Evolutionary conservation across 2,888 invertebrate genomes (phyloP).

Genomic region (Agrotis segetum): DNA sequence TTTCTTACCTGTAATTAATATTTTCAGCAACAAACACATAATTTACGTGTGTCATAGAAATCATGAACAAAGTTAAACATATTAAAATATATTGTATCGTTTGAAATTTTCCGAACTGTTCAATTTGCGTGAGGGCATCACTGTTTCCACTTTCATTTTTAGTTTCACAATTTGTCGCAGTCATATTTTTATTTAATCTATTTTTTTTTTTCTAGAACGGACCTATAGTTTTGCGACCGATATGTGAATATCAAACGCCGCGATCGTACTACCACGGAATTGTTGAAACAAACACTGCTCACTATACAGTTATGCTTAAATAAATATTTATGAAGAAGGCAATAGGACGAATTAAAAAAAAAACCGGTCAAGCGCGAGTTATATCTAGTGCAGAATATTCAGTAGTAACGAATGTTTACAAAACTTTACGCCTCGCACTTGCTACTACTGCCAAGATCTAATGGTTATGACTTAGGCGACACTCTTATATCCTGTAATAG

Average conservation of each 20-base stretch:
- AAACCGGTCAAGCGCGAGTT: slow-evolving; percentile 29
- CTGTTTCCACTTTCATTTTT: slow-evolving; percentile 46
- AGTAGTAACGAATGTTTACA: slow-evolving; percentile 27
- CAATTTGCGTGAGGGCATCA: slow-evolving; percentile 65
- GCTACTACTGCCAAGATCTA: slow-evolving; percentile 4
- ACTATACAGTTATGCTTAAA: slow-evolving; percentile 42
- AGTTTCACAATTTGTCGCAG: slow-evolving; percentile 28
- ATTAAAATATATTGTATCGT: slow-evolving; percentile 78
- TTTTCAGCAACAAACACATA: slow-evolving; percentile 84
- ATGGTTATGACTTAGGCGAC: slow-evolving; percentile 12
- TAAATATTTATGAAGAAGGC: slow-evolving; percentile 42
- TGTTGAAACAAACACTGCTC: slow-evolving; percentile 39
- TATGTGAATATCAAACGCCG: slow-evolving; percentile 38
- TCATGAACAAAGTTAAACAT: slow-evolving; percentile 77
- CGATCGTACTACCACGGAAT: slow-evolving; percentile 44
- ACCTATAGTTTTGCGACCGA: slow-evolving; percentile 18
- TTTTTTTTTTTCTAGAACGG: not conserved
- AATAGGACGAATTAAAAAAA: slow-evolving; percentile 22
- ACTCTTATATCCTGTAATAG: slow-evolving; percentile 22
- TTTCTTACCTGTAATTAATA: slow-evolving; percentile 78
- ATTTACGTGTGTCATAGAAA: slow-evolving; percentile 84
- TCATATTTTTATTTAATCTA: slow-evolving; percentile 45
- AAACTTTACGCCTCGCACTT: not conserved
- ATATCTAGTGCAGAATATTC: slow-evolving; percentile 31
- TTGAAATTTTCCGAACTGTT: slow-evolving; percentile 80